Conservation (phyloP, 2,888 invertebrate genomes). For the Megalurothrips usitatus region DNA sequence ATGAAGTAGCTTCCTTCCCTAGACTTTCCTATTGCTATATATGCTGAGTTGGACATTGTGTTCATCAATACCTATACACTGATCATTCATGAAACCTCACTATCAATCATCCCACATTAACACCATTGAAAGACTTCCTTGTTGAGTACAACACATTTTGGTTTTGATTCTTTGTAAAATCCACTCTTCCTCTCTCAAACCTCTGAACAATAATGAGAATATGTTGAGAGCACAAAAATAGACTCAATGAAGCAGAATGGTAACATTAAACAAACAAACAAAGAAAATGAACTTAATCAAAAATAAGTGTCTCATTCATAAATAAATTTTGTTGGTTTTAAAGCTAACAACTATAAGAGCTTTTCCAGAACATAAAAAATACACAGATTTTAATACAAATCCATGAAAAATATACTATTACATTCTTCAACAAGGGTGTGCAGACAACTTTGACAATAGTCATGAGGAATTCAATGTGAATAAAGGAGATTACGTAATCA, state of each 20-base stretch:
- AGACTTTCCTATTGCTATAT: background rate
- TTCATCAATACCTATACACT: background rate
- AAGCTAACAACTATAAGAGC: constrained; percentile 23
- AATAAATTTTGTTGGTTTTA: constrained; percentile 9
- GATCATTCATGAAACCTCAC: background rate
- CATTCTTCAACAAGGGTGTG: constrained; percentile 22
- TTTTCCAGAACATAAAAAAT: constrained; percentile 9
- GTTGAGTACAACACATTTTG: background rate
- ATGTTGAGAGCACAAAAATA: constrained; percentile 10
- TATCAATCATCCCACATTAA: background rate
- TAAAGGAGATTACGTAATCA: background rate
- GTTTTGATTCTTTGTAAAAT: background rate
- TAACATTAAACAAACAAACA: constrained; percentile 6
- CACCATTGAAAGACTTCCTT: background rate
- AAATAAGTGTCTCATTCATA: background rate
- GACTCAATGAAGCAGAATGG: constrained; percentile 7
- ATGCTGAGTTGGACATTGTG: background rate
- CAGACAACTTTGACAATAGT: background rate
- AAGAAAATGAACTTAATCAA: background rate
- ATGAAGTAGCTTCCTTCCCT: background rate
- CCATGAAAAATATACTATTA: constrained; percentile 27
- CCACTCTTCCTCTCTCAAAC: background rate
- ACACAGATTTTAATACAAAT: constrained; percentile 7
- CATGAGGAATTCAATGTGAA: background rate
- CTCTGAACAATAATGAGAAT: constrained; percentile 2